Conservation (phyloP, 2,888 invertebrate species). For the Caprella mutica region DNA sequence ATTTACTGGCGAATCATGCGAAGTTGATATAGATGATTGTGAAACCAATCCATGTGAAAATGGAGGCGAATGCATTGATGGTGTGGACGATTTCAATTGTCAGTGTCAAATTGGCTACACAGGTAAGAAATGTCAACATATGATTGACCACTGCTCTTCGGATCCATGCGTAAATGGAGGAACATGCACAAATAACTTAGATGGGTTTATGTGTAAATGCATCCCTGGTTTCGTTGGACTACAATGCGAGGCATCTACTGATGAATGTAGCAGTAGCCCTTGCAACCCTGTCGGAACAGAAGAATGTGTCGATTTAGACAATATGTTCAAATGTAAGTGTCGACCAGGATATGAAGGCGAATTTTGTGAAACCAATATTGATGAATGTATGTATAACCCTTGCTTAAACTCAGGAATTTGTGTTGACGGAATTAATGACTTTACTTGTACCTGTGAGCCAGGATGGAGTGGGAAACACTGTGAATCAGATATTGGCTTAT, state of each 20-base stretch:
- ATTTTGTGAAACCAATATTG: constrained; percentile 70
- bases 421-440: constrained; percentile 70
- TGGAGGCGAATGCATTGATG: constrained; percentile 80
- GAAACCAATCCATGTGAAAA: constrained; percentile 77
- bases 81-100: constrained; percentile 70
- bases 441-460: constrained; percentile 65
- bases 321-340: constrained; percentile 72
- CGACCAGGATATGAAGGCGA: constrained; percentile 75
- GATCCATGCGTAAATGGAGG: constrained; percentile 87
- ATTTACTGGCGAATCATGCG: constrained; percentile 72
- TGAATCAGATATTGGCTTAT: constrained; percentile 76
- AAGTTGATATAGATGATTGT: constrained; percentile 85
- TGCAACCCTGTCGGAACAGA: constrained; percentile 83
- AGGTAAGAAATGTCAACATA: constrained; percentile 83
- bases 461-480: constrained; percentile 82
- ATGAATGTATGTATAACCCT: constrained; percentile 73
- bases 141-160: constrained; percentile 80
- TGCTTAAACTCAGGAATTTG: constrained; percentile 83
- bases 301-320: constrained; percentile 64
- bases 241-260: constrained; percentile 87
- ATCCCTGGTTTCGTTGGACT: constrained; percentile 70
- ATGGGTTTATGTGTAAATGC: constrained; percentile 81
- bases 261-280: constrained; percentile 81
- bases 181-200: constrained; percentile 71
- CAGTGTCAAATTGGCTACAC: constrained; percentile 88